Base-by-base conservation (phyloP, 2,797 vertebrate genomes). In the Myotis daubentonii region DNA sequence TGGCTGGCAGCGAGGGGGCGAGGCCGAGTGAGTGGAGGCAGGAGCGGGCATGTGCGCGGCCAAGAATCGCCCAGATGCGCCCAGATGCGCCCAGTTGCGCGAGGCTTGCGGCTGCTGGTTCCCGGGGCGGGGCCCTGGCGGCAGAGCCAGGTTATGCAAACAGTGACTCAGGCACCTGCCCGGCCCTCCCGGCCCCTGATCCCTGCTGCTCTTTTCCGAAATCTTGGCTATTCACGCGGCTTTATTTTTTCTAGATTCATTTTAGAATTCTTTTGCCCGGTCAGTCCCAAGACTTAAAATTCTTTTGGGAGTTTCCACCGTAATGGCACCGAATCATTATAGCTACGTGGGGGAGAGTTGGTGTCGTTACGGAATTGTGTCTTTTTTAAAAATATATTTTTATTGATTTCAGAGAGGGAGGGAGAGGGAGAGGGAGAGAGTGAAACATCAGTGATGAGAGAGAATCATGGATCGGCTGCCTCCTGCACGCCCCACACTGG, bases 241-340 rank as follows among this genome's bases (percentile, higher is more conserved):
- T 36, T 75, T 15, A 6, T 84, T 92, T 79, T 89, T 79, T 68
- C 71, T 57, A 71, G 20, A 41, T 36, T 89, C 3, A 2, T 19
- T 66, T 83, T 36, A 81, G 76, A 87, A 66, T 10, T 11, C 9
- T 41, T 76, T 87, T n/a, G 25, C 30, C 74, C 25, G 28, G 66
- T 71, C 62, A n/a, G 28, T 82, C 76, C 55, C 38, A 51, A 92
- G 91, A 36, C 60, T 55, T 55, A 55, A 72, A 30, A 68, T 55
- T 84, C 22, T 33, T 90, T 47, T 11, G 33, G 33, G 22, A 80
- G 17, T 80, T 70, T 62, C 36, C 41, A 41, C 3, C n/a, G 12
- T n/a, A 47, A 36, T 33, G 81, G 57, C 57, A 68, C 33, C 65
- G 72, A 72, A 68, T 33, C 28, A 79, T 66, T 30, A 19, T 47